Percentiles rank a stretch among this genome's conserved stretches.
Evolutionary conservation across 1,140 invertebrate genomes (phyloP).

Genomic region (Melitaea cinxia): DNA sequence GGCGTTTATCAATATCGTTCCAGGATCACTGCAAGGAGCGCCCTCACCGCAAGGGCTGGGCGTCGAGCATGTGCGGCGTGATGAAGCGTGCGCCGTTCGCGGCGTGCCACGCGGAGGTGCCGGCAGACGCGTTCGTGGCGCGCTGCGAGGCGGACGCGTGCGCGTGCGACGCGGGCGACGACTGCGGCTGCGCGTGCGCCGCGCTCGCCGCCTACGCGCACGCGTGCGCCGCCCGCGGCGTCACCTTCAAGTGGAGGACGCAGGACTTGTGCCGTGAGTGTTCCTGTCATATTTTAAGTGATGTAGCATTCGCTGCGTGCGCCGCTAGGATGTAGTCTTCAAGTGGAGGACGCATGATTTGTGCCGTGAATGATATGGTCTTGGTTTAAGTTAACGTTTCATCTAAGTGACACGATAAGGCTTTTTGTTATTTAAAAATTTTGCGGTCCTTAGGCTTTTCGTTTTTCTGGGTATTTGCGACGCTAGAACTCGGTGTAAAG

Average conservation of each 20-base stretch:
- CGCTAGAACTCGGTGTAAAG: too few species aligned
- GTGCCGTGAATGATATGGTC: constrained; percentile 87
- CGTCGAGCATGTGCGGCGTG: constrained; percentile 87
- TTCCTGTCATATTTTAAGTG: too few species aligned
- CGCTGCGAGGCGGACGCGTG: constrained; percentile 92
- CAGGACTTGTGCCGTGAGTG: constrained; percentile 91
- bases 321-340: constrained; percentile 87
- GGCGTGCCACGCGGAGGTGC: constrained; percentile 90
- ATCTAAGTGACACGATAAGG: too few species aligned
- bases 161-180: constrained; percentile 93
- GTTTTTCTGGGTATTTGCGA: too few species aligned
- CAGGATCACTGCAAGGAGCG: constrained; percentile 88
- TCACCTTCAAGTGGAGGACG: constrained; percentile 90
- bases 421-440: too few species aligned
- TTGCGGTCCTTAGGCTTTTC: too few species aligned
- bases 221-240: constrained; percentile 87
- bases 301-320: too few species aligned
- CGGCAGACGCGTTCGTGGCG: constrained; percentile 85
- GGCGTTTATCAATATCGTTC: too few species aligned
- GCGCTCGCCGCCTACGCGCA: constrained; percentile 93
- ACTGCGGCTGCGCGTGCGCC: constrained; percentile 95
- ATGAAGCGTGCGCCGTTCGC: constrained; percentile 88
- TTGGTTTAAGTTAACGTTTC: too few species aligned
- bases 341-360: constrained; percentile 91
- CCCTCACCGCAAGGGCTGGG: constrained; percentile 90